Base-by-base conservation (phyloP, 2,888 invertebrate genomes). In the Drosophila fulvimacula region DNA sequence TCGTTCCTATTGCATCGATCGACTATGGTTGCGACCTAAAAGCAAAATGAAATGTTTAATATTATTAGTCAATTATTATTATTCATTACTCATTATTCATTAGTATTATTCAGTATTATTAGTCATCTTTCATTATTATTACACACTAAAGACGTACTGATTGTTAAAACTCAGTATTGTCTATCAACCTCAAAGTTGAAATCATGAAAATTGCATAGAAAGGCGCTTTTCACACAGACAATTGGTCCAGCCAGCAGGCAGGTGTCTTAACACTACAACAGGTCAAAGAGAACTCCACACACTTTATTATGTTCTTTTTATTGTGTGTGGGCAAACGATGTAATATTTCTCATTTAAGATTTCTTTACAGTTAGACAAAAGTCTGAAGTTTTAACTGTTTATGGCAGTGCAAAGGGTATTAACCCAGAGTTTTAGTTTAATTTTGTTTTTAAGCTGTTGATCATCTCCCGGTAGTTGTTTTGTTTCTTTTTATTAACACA, bases 1-100 rank as follows among this genome's bases (percentile, higher is more conserved):
- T 17, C 49, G n/a, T 74, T 49, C 36, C 57, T 69, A 69, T 52
- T 42, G 55, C 67, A 73, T 72, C 38, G 46, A 42, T 46, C 32
- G 49, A 17, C 13, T 56, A 19, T 17, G 15, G 34, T 27, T 36
- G 55, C 55, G 15, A 49, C n/a, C 72, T 72, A 32, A 9, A 52
- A 57, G 17, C 3, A 41, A 61, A 36, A 13, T 1, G 36, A 61
- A 32, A 46, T 36, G 27, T 0, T 13, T 13, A 0, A 44, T 11
- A 56, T 34, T 17, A 38, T 13, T 52, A 4, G 27, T 7, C 42
- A 13, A 15, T 13, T 21, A 19, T 17, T 19, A 11, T 5, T 2
- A 11, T 17, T 39, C 9, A 39, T 11, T 11, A 17, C 6, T 2
- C 13, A 13, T 19, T 2, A 19, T n/a, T n/a, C n/a, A 15, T 13